These are phyloP conservation scores for Parapristionchus giblindavisi DNA, from an alignment of 2,888 invertebrate genomes.

Conservation along the genomic window DNA sequence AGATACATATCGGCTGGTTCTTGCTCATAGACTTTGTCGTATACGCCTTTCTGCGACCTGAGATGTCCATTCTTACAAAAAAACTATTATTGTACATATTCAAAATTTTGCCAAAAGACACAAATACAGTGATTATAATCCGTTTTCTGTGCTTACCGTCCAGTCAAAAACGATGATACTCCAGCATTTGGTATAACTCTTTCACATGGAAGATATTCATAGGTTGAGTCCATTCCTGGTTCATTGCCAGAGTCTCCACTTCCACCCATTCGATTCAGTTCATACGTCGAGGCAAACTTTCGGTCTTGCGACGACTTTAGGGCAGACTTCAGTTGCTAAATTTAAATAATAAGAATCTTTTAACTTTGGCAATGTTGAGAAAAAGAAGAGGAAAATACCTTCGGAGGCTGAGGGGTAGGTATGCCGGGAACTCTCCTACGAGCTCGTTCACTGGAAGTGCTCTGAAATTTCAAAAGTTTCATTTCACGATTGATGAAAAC, in stretches of 20 bases:
- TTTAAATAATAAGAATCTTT: constrained; percentile 23
- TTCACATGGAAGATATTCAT: constrained; percentile 49
- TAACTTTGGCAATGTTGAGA: not conserved
- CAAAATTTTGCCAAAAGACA: not conserved
- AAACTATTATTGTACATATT: not conserved
- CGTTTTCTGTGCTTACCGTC: constrained; percentile 16
- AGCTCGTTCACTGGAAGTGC: constrained; percentile 1
- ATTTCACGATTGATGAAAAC: no score
- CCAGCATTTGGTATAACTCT: constrained; percentile 43
- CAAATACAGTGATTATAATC: not conserved
- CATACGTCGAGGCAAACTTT: constrained; percentile 26
- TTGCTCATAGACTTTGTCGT: constrained; percentile 55
- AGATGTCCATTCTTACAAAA: not conserved
- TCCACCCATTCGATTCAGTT: not conserved
- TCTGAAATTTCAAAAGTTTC: no score
- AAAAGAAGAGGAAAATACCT: not conserved
- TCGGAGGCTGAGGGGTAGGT: constrained; percentile 35
- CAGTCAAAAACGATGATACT: constrained; percentile 45
- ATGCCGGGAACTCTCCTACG: constrained; percentile 18
- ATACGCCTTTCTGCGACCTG: constrained; percentile 34
- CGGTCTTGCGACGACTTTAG: constrained; percentile 47
- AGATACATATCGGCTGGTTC: constrained; percentile 51
- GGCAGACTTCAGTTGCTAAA: constrained; percentile 48
- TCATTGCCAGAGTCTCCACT: constrained; percentile 7
- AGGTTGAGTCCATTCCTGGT: constrained; percentile 40